These are phyloP conservation scores for Hypanus sabinus DNA, from an alignment of 2,113 vertebrate genomes.

Conservation along the genomic window DNA sequence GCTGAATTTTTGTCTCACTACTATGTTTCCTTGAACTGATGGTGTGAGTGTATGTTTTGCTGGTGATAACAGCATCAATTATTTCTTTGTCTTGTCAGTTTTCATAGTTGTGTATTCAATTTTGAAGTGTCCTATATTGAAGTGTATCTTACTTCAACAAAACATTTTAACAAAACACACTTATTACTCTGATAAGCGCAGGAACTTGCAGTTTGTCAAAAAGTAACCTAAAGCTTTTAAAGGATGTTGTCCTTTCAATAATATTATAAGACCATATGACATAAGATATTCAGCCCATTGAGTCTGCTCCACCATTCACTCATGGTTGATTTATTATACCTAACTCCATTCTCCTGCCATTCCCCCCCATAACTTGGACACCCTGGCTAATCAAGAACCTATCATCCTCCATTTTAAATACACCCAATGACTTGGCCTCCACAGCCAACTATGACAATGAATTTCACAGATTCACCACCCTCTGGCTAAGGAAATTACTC, in stretches of 20 bases:
- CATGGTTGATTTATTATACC: too few species aligned
- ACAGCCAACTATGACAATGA: too few species aligned
- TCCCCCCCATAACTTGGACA: too few species aligned
- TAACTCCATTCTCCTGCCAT: too few species aligned
- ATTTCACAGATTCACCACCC: too few species aligned
- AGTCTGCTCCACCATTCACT: too few species aligned
- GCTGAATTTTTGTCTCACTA: not conserved
- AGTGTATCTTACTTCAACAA: not conserved
- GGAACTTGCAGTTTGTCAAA: not conserved
- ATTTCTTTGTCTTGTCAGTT: not conserved
- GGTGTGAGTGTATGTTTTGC: not conserved
- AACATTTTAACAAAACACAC: not conserved
- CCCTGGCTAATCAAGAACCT: too few species aligned
- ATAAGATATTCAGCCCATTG: too few species aligned
- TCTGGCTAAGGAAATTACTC: too few species aligned
- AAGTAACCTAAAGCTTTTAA: not conserved
- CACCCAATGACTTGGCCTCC: too few species aligned
- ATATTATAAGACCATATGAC: too few species aligned
- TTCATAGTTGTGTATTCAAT: not conserved
- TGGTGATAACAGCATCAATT: not conserved
- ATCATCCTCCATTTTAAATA: too few species aligned
- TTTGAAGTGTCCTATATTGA: not conserved
- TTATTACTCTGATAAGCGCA: not conserved
- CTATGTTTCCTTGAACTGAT: not conserved
- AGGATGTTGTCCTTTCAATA: not conserved